A percentile compares a stretch with the other conserved stretches of the same genome.
These are phyloP conservation scores for Antitype chi DNA, from an alignment of 2,888 invertebrate genomes.

Conservation along the genomic window DNA sequence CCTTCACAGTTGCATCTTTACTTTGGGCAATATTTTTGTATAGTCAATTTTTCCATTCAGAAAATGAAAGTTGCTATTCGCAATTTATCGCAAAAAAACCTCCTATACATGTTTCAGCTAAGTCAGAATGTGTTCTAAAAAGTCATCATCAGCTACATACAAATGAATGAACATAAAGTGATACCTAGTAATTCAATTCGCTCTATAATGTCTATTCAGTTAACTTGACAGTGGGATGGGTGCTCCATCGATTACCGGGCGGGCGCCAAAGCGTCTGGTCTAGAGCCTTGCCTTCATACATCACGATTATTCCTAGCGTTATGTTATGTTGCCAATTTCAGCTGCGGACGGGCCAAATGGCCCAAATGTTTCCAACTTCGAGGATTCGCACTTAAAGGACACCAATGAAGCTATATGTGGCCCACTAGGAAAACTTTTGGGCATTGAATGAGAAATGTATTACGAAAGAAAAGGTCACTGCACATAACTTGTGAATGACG, in stretches of 20 bases:
- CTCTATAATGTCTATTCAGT: conserved; percentile 44
- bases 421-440: conserved; percentile 30
- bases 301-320: conserved; percentile 63
- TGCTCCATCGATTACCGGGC: conserved; percentile 66
- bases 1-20: neutral
- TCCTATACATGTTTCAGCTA: neutral
- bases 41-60: neutral
- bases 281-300: conserved; percentile 50
- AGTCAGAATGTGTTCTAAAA: neutral
- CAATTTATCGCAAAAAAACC: neutral
- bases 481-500: conserved; percentile 1
- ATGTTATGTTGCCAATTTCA: conserved; percentile 58
- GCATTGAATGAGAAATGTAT: neutral
- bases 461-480: conserved; percentile 15
- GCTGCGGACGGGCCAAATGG: conserved; percentile 31
- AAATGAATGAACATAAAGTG: neutral
- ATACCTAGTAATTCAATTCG: conserved; percentile 5
- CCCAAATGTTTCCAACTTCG: conserved; percentile 46
- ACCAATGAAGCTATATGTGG: conserved; percentile 31
- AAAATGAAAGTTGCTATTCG: neutral
- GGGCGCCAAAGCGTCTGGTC: conserved; percentile 73
- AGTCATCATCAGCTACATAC: neutral
- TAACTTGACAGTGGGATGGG: conserved; percentile 51
- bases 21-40: neutral
- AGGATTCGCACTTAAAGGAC: conserved; percentile 32